Evolutionary conservation across 2,797 vertebrate species (phyloP).

Genomic region (Schizopygopsis pylzovi): DNA sequence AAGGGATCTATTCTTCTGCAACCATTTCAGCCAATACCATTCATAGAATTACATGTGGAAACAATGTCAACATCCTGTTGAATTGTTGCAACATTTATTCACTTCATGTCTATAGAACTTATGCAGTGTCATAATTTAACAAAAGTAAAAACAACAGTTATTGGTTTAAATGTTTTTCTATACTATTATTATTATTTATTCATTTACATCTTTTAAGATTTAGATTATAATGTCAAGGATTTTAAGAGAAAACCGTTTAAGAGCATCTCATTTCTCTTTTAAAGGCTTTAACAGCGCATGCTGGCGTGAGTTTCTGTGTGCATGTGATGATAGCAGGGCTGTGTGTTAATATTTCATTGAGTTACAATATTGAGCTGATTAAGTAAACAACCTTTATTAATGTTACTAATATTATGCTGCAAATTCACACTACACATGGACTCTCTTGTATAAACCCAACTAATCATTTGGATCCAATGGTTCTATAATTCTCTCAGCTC

Average conservation of each 20-base stretch:
- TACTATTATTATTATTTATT: background rate
- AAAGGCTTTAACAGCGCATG: background rate
- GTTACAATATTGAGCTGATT: background rate
- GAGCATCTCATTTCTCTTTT: background rate
- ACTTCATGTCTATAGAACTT: background rate
- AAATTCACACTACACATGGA: background rate
- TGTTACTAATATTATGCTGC: background rate
- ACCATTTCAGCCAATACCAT: background rate
- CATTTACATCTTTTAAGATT: background rate
- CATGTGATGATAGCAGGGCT: background rate
- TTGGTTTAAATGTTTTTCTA: background rate
- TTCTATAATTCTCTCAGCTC: background rate
- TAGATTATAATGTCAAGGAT: background rate
- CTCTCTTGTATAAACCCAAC: background rate
- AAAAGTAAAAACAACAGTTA: background rate
- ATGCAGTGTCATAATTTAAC: background rate
- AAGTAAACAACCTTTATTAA: background rate
- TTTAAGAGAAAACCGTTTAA: too few species aligned
- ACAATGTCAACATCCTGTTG: background rate
- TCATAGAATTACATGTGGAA: background rate
- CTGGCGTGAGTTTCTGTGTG: background rate
- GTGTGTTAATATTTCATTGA: background rate
- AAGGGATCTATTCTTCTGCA: constrained; percentile 31
- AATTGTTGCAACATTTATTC: background rate
- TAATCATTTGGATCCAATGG: background rate